A percentile compares a stretch with the other conserved stretches of the same genome.
Evolutionary conservation across 2,888 invertebrate genomes (phyloP).

Genomic region (Sipha maydis): DNA sequence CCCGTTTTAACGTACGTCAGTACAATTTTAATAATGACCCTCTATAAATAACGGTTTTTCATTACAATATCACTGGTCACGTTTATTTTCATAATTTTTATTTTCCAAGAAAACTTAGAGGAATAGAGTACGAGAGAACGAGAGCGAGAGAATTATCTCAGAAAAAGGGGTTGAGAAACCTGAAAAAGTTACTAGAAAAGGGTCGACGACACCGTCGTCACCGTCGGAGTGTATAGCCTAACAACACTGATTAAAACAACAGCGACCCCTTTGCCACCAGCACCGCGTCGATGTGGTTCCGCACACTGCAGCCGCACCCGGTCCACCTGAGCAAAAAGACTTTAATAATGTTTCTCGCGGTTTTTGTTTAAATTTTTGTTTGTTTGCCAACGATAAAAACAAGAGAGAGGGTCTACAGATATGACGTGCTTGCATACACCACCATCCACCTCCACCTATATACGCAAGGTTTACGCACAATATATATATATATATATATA

Average conservation of each 20-base stretch:
- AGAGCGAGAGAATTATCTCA: background rate
- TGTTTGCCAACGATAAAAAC: conserved; percentile 49
- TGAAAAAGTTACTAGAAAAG: conserved; percentile 49
- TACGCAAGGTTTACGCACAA: too few species aligned
- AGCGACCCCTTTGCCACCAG: conserved; percentile 23
- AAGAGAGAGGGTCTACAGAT: conserved; percentile 3
- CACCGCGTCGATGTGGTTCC: background rate
- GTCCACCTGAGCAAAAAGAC: conserved; percentile 32
- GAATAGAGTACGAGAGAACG: too few species aligned
- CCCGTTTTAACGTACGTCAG: too few species aligned
- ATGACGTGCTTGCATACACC: background rate
- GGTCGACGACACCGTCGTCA: conserved; percentile 49
- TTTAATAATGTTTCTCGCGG: conserved; percentile 61
- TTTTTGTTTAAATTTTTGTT: conserved; percentile 57
- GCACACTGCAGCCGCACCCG: background rate
- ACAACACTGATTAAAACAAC: conserved; percentile 61
- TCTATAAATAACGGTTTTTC: conserved; percentile 57
- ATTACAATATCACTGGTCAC: conserved; percentile 16
- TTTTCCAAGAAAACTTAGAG: background rate
- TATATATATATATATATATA: background rate
- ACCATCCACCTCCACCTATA: background rate
- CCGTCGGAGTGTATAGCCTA: conserved; percentile 16
- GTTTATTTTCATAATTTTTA: conserved; percentile 41
- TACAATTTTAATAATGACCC: conserved; percentile 37
- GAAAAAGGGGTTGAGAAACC: conserved; percentile 57